Conservation (phyloP, 2,797 vertebrate genomes). For the Squalus acanthias region DNA sequence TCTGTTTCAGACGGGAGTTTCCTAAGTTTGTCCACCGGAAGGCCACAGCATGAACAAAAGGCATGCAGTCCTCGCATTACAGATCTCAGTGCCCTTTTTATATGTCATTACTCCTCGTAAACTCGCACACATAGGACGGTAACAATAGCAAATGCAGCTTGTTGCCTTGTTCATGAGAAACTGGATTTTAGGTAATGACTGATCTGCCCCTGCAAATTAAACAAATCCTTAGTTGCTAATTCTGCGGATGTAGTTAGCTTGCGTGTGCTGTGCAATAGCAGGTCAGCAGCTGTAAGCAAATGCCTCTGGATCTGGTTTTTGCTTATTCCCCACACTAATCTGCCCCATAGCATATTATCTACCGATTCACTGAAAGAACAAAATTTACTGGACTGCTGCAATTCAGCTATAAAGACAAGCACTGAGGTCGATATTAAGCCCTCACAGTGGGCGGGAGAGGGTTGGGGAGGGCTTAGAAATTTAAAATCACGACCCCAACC, state of each 20-base stretch:
- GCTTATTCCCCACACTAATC: not conserved
- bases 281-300: not conserved
- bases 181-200: not conserved
- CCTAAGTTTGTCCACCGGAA: not conserved
- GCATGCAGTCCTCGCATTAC: not conserved
- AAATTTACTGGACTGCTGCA: not conserved
- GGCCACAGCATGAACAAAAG: not conserved
- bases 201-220: not conserved
- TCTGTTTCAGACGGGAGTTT: not conserved
- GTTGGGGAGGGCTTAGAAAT: not conserved
- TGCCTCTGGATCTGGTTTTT: not conserved
- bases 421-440: not conserved
- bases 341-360: not conserved
- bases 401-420: not conserved
- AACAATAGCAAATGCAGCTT: not conserved
- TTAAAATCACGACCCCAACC: not conserved
- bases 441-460: not conserved
- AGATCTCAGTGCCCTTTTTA: not conserved
- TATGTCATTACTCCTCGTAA: not conserved
- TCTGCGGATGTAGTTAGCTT: not conserved
- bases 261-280: not conserved
- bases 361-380: not conserved
- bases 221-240: not conserved
- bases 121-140: not conserved
- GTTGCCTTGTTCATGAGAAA: not conserved